These are phyloP conservation scores for Eriocheir sinensis DNA, from an alignment of 1,140 invertebrate genomes.

Conservation along the genomic window DNA sequence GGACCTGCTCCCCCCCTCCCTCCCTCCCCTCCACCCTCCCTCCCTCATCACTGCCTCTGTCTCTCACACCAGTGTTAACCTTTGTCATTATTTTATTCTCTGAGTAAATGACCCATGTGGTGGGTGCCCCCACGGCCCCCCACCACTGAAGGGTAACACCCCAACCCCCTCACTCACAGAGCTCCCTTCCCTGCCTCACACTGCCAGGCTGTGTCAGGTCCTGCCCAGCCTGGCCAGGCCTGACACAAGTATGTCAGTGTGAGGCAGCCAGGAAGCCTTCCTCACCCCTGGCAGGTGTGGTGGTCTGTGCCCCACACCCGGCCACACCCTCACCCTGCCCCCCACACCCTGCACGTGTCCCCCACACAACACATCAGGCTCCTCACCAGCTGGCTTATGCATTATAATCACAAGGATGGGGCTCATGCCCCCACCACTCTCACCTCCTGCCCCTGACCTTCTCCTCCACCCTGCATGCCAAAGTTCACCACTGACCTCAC, in stretches of 20 bases:
- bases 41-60: too few species aligned
- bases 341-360: background rate
- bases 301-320: background rate
- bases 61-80: too few species aligned
- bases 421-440: background rate
- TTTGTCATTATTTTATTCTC: background rate
- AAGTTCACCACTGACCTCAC: background rate
- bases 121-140: background rate
- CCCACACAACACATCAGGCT: background rate
- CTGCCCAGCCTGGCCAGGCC: background rate
- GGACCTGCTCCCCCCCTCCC: slow-evolving; percentile 48
- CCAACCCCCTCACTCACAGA: background rate
- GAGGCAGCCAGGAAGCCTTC: background rate
- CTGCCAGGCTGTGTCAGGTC: background rate
- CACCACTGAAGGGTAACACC: background rate
- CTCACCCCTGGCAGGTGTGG: background rate
- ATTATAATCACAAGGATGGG: background rate
- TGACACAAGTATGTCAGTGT: background rate
- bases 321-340: too few species aligned
- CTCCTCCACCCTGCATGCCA: background rate
- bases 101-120: background rate
- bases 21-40: too few species aligned
- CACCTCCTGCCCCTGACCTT: background rate
- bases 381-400: slow-evolving; percentile 7
- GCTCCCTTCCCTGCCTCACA: background rate